Evolutionary conservation across 2,888 invertebrate species (phyloP).

Genomic region (Dichetophora obliterata): DNA sequence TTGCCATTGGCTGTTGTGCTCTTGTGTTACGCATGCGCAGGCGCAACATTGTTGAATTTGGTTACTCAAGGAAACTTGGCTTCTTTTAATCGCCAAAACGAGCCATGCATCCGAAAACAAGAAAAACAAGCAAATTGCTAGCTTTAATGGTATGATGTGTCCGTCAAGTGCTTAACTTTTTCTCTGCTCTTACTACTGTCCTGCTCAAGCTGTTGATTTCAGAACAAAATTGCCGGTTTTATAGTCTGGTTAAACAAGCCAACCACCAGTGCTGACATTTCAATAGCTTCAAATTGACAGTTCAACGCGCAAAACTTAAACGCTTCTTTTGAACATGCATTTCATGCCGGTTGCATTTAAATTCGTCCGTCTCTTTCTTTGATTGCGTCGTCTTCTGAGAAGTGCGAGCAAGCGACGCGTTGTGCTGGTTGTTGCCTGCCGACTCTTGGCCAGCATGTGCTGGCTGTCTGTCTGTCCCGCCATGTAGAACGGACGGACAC

Average conservation of each 20-base stretch:
- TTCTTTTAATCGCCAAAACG: background rate
- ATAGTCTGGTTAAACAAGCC: background rate
- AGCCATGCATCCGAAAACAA: background rate
- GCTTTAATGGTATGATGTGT: conserved; percentile 40
- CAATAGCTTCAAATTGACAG: conserved; percentile 69
- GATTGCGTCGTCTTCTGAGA: conserved; percentile 6
- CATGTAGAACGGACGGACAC: conserved; percentile 27
- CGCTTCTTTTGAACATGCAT: conserved; percentile 30
- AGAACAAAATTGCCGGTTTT: background rate
- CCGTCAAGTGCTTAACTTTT: conserved; percentile 25
- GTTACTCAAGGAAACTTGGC: conserved; percentile 22
- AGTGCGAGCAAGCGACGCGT: conserved; percentile 23
- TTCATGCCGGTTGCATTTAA: conserved; percentile 20
- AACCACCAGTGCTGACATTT: conserved; percentile 63
- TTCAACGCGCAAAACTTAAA: conserved; percentile 61
- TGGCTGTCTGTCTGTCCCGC: background rate
- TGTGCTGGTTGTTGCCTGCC: conserved; percentile 15
- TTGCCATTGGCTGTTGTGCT: conserved; percentile 6
- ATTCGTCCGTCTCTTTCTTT: background rate
- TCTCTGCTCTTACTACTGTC: conserved; percentile 15
- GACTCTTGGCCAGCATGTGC: background rate
- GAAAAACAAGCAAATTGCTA: conserved; percentile 25
- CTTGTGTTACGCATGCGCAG: conserved; percentile 34
- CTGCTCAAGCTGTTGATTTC: background rate
- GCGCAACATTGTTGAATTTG: background rate